These are phyloP conservation scores for Pollachius pollachius DNA, from an alignment of 2,113 vertebrate species.

Conservation along the genomic window DNA sequence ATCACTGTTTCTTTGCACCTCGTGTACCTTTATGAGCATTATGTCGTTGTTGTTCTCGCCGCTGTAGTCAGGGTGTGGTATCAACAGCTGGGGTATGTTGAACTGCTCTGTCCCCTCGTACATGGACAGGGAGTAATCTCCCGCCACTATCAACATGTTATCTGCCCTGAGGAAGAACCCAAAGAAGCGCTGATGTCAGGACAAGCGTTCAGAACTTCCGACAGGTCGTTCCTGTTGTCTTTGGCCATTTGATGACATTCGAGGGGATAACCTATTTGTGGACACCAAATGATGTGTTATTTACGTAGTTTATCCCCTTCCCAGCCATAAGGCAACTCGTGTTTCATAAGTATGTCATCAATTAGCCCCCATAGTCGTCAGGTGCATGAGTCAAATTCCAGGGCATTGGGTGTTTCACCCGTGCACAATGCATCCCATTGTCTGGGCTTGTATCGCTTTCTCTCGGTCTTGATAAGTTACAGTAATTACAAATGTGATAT, in stretches of 20 bases:
- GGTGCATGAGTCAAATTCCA: slow-evolving; percentile 25
- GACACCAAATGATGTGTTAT: too few relatives aligned
- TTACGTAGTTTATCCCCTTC: neutral
- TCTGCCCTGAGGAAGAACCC: slow-evolving; percentile 44
- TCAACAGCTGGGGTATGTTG: slow-evolving; percentile 61
- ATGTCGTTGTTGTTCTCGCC: slow-evolving; percentile 70
- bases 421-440: slow-evolving; percentile 30
- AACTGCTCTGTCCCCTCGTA: slow-evolving; percentile 80
- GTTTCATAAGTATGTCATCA: slow-evolving; percentile 1
- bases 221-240: too few relatives aligned
- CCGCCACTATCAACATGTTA: slow-evolving; percentile 73
- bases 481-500: slow-evolving; percentile 24
- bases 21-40: slow-evolving; percentile 80
- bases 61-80: slow-evolving; percentile 75
- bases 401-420: neutral
- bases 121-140: slow-evolving; percentile 72
- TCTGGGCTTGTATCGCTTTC: slow-evolving; percentile 37
- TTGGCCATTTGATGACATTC: too few relatives aligned
- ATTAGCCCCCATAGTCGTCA: neutral
- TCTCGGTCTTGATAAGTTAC: slow-evolving; percentile 19
- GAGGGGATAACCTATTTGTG: too few relatives aligned
- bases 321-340: neutral
- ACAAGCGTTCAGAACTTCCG: too few relatives aligned
- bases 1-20: neutral
- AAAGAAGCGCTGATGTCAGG: neutral